Base-by-base conservation (phyloP, 2,888 invertebrate species). In the Serripes groenlandicus region DNA sequence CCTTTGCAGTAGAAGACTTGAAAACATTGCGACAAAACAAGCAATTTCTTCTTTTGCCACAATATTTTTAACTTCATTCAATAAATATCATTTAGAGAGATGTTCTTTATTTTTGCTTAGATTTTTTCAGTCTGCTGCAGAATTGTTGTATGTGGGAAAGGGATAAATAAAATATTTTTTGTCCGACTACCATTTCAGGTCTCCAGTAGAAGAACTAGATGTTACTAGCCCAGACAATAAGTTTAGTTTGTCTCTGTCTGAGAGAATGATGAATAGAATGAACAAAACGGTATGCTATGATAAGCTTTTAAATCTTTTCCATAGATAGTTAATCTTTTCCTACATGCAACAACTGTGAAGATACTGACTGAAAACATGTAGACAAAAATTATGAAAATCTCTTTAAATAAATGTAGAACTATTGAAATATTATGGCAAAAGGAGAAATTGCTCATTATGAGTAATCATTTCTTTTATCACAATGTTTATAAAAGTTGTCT, bases 191-290 rank as follows among this genome's bases (percentile, higher is more conserved):
- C n/a, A 54, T 73, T 74, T 69, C 70, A 90, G 90, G 64, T 90
- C 89, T 18, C 90, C 90, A 37, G 86, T 87, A 37, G 90, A 91
- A 68, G 84, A 84, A 23, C 37, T 79, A n/a, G 87, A 86, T 60
- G 81, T 70, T 2, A 75, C 83, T 3, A 86, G 84, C 30, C 90
- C 88, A 21, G 85, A 81, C 18, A 85, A 83, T 23, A 83, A 83
- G 64, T 85, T 76, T 28, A 89, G 81, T 64, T 71, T 85, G 66
- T 88, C 88, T 15, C 68, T 90, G 60, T 81, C 86, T 28, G 87
- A 90, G 69, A 76, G 88, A 64, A 80, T 89, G 1, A 32, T 87
- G 70, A 82, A 80, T 66, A 80, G 35, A 34, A 68, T 75, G 21
- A 77, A 58, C 56, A 77, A 80, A 73, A 30, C 56, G 66, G n/a